Percentiles rank a stretch among this genome's conserved stretches.
These are phyloP conservation scores for Rosalia funebris DNA, from an alignment of 2,888 invertebrate species.

Conservation along the genomic window DNA sequence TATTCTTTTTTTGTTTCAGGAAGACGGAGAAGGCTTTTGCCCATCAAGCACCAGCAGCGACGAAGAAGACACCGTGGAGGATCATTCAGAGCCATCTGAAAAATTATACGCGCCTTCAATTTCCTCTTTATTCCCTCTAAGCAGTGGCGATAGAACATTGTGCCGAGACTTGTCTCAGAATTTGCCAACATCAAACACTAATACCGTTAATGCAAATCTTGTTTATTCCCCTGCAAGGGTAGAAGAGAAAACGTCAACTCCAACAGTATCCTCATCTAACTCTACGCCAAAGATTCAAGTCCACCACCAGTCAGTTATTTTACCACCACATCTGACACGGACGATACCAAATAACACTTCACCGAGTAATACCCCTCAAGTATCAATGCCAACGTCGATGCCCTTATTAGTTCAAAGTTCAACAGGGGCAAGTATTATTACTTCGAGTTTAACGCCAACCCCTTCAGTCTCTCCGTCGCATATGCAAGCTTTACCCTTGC, in stretches of 20 bases:
- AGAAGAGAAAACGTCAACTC: background rate
- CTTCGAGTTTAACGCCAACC: conserved; percentile 3
- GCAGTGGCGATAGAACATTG: background rate
- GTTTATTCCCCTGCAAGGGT: background rate
- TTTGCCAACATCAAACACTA: conserved; percentile 2
- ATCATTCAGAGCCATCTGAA: conserved; percentile 32
- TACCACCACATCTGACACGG: background rate
- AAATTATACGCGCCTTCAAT: conserved; percentile 11
- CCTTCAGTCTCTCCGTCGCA: conserved; percentile 14
- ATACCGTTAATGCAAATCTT: background rate
- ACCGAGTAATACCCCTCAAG: background rate
- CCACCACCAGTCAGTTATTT: background rate
- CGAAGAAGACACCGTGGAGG: conserved; percentile 40
- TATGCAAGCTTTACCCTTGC: conserved; percentile 45
- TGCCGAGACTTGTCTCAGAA: no score
- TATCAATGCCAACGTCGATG: conserved; percentile 23
- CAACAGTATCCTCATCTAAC: background rate
- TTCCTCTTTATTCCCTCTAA: background rate
- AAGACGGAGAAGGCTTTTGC: conserved; percentile 32
- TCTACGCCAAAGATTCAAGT: no score
- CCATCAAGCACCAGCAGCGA: conserved; percentile 34
- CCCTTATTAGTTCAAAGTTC: conserved; percentile 10
- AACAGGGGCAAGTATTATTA: background rate
- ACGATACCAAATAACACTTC: background rate
- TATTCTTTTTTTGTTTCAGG: conserved; percentile 45